These are phyloP conservation scores for Eira barbara DNA, from an alignment of 2,113 vertebrate genomes.

Conservation along the genomic window DNA sequence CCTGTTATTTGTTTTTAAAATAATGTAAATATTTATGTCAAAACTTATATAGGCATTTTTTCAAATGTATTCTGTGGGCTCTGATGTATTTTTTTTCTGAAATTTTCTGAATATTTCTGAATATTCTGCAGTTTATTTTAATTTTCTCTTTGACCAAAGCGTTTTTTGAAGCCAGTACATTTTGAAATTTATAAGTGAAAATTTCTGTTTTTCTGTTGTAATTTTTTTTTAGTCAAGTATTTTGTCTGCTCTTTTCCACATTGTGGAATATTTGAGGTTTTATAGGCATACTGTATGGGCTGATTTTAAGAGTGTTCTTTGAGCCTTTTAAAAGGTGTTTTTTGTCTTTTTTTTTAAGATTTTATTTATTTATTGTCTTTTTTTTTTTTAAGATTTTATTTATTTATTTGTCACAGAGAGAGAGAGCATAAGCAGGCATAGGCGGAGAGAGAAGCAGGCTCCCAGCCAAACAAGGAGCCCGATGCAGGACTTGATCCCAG, in stretches of 20 bases:
- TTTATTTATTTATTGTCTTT: too few species aligned
- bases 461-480: too few species aligned
- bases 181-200: neutral
- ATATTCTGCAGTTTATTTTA: neutral
- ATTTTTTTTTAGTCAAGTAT: neutral
- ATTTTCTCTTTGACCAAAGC: constrained; percentile 1
- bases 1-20: neutral
- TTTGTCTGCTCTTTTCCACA: neutral
- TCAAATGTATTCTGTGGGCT: neutral
- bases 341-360: too few species aligned
- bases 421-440: too few species aligned
- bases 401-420: too few species aligned
- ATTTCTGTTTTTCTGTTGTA: neutral
- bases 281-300: neutral
- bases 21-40: neutral
- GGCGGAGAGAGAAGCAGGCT: too few species aligned
- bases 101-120: neutral
- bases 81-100: neutral
- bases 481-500: too few species aligned
- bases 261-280: neutral
- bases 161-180: neutral
- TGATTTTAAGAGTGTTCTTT: constrained; percentile 20
- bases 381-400: too few species aligned
- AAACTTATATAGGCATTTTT: constrained; percentile 8
- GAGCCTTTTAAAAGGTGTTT: neutral